A percentile compares a stretch with the other conserved stretches of the same genome.
Conservation (phyloP, 2,113 vertebrate species). For the Oxygymnocypris stewartii region DNA sequence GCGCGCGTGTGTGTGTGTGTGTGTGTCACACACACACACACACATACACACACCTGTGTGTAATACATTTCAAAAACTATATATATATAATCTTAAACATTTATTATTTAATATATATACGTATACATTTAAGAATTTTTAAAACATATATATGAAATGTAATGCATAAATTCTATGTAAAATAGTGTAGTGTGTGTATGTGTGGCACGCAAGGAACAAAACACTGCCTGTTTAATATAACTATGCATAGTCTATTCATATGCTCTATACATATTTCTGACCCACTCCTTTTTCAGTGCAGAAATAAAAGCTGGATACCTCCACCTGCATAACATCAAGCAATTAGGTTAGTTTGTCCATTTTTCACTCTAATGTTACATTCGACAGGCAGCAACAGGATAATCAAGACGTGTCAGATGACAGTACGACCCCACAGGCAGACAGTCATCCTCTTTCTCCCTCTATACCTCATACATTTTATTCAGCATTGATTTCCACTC, state of each 20-base stretch:
- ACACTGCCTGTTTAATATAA: constrained; percentile 46
- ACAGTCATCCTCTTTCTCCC: constrained; percentile 22
- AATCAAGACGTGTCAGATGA: constrained; percentile 6
- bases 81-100: no score
- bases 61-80: no score
- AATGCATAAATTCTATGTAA: not conserved
- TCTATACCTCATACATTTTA: constrained; percentile 32
- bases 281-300: constrained; percentile 9
- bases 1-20: no score
- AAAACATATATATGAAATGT: no score
- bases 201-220: not conserved
- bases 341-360: constrained; percentile 59
- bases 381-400: constrained; percentile 27
- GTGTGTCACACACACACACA: no score
- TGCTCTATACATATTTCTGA: constrained; percentile 8
- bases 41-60: no score
- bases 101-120: no score
- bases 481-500: constrained; percentile 45
- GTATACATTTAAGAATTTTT: no score
- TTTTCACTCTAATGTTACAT: constrained; percentile 61
- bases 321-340: constrained; percentile 62
- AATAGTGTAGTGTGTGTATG: not conserved
- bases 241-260: no score
- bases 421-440: constrained; percentile 34
- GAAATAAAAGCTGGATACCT: constrained; percentile 53